A percentile compares a stretch with the other conserved stretches of the same genome.
phyloP scores from a whole-genome alignment of 35 echinoderm and acorn worm genomes.

The Lytechinus variegatus region DNA sequence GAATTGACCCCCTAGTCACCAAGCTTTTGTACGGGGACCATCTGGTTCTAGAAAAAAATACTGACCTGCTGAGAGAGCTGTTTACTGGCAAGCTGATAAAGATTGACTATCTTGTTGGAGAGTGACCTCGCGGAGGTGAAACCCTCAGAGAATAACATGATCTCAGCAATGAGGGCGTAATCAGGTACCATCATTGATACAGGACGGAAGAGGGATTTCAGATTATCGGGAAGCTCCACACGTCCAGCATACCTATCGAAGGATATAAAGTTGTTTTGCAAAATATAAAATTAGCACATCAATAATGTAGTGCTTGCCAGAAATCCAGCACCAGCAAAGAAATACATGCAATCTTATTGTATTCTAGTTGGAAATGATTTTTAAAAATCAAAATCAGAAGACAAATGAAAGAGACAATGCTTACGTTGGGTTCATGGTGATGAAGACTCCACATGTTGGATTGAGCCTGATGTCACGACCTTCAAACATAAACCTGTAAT shows the following conservation, averaged over 20 bases:
- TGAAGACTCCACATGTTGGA: slow-evolving; percentile 92
- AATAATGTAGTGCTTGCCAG: too few relatives aligned
- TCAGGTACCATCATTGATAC: slow-evolving; percentile 99
- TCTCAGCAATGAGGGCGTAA: slow-evolving; percentile 98
- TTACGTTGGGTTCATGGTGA: slow-evolving; percentile 99
- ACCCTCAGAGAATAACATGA: slow-evolving; percentile 94
- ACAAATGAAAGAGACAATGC: neutral
- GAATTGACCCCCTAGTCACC: too few relatives aligned
- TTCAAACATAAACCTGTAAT: slow-evolving; percentile 96
- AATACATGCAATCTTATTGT: too few relatives aligned
- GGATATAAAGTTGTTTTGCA: neutral
- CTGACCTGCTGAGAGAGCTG: slow-evolving; percentile 96
- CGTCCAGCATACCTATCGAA: slow-evolving; percentile 85
- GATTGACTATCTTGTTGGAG: slow-evolving; percentile 95
- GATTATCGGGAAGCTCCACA: slow-evolving; percentile 95
- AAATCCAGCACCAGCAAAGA: too few relatives aligned
- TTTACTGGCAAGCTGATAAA: slow-evolving; percentile 95
- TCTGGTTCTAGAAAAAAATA: neutral
- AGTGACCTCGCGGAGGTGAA: slow-evolving; percentile 95
- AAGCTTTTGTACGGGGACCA: too few relatives aligned
- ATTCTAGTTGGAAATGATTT: too few relatives aligned
- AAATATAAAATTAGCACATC: too few relatives aligned
- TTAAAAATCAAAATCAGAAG: too few relatives aligned
- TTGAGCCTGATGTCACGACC: slow-evolving; percentile 93
- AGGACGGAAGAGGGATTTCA: slow-evolving; percentile 95